Conservation (phyloP, 2,888 invertebrate genomes). For the Noctua pronuba region DNA sequence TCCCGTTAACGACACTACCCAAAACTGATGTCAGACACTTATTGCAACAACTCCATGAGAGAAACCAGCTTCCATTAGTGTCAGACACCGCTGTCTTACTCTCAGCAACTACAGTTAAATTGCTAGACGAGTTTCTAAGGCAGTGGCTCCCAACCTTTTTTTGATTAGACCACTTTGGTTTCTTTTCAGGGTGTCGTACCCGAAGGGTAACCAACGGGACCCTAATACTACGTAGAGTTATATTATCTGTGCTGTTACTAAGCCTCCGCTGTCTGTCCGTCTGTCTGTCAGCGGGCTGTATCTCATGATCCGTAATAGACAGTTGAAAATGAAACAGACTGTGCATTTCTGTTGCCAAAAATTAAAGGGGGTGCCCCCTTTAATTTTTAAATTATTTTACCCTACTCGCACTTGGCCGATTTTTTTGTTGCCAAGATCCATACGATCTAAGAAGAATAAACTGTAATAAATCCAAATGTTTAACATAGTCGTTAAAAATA, state of each 20-base stretch:
- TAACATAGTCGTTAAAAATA: not conserved
- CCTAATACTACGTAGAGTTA: no score
- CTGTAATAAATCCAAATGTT: not conserved
- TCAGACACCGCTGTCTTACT: conserved; percentile 46
- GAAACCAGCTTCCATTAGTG: conserved; percentile 43
- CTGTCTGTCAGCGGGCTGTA: no score
- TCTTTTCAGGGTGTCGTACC: not conserved
- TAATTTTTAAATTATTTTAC: no score
- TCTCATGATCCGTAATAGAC: no score
- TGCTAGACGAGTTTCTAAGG: conserved; percentile 24
- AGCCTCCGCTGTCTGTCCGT: no score
- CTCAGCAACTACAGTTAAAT: conserved; percentile 31
- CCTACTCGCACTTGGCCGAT: no score
- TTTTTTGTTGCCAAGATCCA: no score
- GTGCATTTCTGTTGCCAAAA: no score
- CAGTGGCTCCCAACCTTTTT: not conserved
- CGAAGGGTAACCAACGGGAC: no score
- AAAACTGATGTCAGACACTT: conserved; percentile 33
- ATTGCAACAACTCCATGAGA: conserved; percentile 14
- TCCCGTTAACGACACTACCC: not conserved
- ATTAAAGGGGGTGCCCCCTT: no score
- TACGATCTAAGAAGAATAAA: not conserved
- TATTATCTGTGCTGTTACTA: no score
- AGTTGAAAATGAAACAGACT: no score
- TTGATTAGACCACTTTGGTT: not conserved